Percentiles rank a stretch among this genome's conserved stretches.
Conservation (phyloP, 2,888 invertebrate genomes). For the Caenorhabditis doughertyi region DNA sequence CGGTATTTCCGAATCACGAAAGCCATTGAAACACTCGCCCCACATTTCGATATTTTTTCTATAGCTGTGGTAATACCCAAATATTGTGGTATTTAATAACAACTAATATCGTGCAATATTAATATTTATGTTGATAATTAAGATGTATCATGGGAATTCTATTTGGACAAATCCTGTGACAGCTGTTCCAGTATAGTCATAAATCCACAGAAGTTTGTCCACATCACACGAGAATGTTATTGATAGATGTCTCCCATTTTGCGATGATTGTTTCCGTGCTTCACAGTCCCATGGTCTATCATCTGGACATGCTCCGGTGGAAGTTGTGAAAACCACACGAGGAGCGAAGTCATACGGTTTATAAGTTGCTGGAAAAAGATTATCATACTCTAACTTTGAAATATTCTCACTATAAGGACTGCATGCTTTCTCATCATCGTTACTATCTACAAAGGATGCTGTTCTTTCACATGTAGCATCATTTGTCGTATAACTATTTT, state of each 20-base stretch:
- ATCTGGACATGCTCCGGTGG: background rate
- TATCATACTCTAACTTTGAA: background rate
- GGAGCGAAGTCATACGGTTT: background rate
- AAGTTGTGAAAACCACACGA: background rate
- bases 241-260: background rate
- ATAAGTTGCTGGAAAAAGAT: background rate
- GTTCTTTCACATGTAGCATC: background rate
- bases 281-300: constrained; percentile 30
- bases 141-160: background rate
- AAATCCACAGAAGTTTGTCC: background rate
- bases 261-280: background rate
- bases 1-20: no score
- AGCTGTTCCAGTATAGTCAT: background rate
- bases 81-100: no score
- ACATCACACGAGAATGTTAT: constrained; percentile 25
- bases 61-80: no score
- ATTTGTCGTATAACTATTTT: background rate
- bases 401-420: background rate
- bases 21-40: no score
- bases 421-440: background rate
- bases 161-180: constrained; percentile 17
- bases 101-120: no score
- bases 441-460: background rate
- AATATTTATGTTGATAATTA: no score
- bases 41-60: no score